phyloP scores from a whole-genome alignment of 2,888 invertebrate species.

The Perithous albicinctus region DNA sequence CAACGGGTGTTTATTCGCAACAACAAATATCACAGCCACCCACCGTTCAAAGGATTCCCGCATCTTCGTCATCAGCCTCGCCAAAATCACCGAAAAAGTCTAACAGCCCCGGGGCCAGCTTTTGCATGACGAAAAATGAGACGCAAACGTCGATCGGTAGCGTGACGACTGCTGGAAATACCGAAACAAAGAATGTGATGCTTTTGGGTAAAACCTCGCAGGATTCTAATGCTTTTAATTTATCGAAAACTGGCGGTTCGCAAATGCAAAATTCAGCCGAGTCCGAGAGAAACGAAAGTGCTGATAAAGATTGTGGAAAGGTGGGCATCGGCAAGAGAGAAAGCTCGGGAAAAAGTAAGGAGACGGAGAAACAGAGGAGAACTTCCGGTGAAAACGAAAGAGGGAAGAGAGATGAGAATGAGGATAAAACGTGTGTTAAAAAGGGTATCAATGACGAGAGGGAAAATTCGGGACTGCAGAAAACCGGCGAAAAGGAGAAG shows the following conservation, averaged over 20 bases:
- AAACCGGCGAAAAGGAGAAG: slow-evolving; percentile 11
- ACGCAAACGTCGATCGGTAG: slow-evolving; percentile 57
- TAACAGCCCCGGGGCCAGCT: slow-evolving; percentile 56
- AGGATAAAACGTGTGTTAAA: slow-evolving; percentile 15
- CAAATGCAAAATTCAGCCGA: slow-evolving; percentile 19
- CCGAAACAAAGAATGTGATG: slow-evolving; percentile 32
- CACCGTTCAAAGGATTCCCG: slow-evolving; percentile 81
- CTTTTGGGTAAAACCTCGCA: slow-evolving; percentile 35
- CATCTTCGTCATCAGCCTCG: slow-evolving; percentile 77
- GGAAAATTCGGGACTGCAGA: background rate
- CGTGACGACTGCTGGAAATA: background rate
- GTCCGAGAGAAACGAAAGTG: slow-evolving; percentile 35
- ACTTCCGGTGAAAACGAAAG: slow-evolving; percentile 42
- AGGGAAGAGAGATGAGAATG: slow-evolving; percentile 37
- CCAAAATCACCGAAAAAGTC: slow-evolving; percentile 70
- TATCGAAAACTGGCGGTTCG: slow-evolving; percentile 72
- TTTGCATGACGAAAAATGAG: slow-evolving; percentile 69
- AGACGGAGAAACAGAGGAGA: slow-evolving; percentile 58
- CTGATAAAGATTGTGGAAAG: slow-evolving; percentile 15
- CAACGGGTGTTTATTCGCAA: slow-evolving; percentile 69
- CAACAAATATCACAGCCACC: slow-evolving; percentile 75
- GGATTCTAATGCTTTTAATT: slow-evolving; percentile 74
- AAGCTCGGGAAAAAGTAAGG: slow-evolving; percentile 45
- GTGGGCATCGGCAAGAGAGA: slow-evolving; percentile 51
- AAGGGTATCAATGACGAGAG: slow-evolving; percentile 29